Base-by-base conservation (phyloP, 2,888 invertebrate genomes). In the Osmoderma eremita region DNA sequence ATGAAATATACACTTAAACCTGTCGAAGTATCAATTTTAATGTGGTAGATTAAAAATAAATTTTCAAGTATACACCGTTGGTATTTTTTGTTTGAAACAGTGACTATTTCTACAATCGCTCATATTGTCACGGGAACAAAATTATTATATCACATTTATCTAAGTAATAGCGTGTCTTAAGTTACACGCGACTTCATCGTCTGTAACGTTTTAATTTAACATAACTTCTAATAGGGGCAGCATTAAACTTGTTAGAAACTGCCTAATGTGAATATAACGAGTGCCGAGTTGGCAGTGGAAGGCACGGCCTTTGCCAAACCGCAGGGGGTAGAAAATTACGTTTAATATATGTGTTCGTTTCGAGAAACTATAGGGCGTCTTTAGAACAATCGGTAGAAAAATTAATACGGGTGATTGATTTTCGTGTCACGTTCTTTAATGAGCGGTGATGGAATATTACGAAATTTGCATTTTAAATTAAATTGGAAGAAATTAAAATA, bases 271-370 rank as follows among this genome's bases (percentile, higher is more conserved):
- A 22, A 56, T 41, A 56, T 58, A 58, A 30, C 42, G 45, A 24
- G 13, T 24, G 54, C 24, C 15, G 13, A 58, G 58, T 58, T 58
- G 58, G 58, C 58, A 58, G 15, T 58, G 42, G 30, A 58, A 45
- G 24, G 45, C 24, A 20, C 24, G 42, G 24, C 45, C 45, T 24
- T 58, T 58, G 58, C 58, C 58, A 58, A 58, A 30, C 45, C 58
- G 42, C 45, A 45, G 58, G 58, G 42, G 58, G 58, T 45, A 58
- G 58, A 58, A 58, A 58, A 58, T 58, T 58, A 58, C 45, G 42
- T 58, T 24, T 58, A 58, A 58, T 58, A 45, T 58, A 42, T 45
- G 58, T 24, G 58, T 58, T 58, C 58, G 42, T 42, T 58, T 58
- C 58, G 45, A 58, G 58, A 45, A 58, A 58, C 58, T 45, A 58